A percentile compares a stretch with the other conserved stretches of the same genome.
phyloP scores from a whole-genome alignment of 2,888 invertebrate species.

The Hoplodrina blanda region DNA sequence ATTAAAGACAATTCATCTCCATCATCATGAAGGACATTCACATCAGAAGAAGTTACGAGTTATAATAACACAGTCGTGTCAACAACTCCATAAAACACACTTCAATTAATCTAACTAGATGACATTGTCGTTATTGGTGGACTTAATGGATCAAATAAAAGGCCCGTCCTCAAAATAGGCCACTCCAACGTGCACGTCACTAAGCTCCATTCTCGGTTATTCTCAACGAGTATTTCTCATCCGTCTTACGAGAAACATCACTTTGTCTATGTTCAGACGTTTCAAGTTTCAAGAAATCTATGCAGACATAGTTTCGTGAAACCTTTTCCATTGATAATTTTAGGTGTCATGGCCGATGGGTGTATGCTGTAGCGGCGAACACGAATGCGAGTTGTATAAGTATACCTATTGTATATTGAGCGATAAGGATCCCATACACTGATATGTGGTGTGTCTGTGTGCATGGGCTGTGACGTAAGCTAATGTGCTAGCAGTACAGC shows the following conservation, averaged over 20 bases:
- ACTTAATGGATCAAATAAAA: conserved; percentile 11
- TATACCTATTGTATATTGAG: background rate
- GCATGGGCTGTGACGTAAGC: conserved; percentile 40
- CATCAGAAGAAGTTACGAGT: background rate
- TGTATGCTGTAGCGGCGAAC: conserved; percentile 9
- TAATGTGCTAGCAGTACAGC: conserved; percentile 32
- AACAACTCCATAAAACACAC: conserved; percentile 27
- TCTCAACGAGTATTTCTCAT: background rate
- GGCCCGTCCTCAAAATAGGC: background rate
- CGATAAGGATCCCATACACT: conserved; percentile 32
- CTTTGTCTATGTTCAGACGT: background rate
- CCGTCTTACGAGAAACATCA: background rate
- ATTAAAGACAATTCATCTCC: background rate
- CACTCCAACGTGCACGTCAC: background rate
- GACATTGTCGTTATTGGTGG: conserved; percentile 25
- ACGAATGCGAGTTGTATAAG: conserved; percentile 11
- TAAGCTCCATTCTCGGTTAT: background rate
- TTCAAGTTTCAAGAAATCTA: background rate
- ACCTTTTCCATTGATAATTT: background rate
- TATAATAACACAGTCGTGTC: background rate
- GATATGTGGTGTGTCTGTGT: conserved; percentile 2
- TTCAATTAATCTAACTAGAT: conserved; percentile 7
- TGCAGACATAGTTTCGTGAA: no score
- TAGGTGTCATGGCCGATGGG: conserved; percentile 11
- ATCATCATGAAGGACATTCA: conserved; percentile 7